A percentile compares a stretch with the other conserved stretches of the same genome.
Evolutionary conservation across 1,140 invertebrate genomes (phyloP).

Genomic region (Bombus affinis): DNA sequence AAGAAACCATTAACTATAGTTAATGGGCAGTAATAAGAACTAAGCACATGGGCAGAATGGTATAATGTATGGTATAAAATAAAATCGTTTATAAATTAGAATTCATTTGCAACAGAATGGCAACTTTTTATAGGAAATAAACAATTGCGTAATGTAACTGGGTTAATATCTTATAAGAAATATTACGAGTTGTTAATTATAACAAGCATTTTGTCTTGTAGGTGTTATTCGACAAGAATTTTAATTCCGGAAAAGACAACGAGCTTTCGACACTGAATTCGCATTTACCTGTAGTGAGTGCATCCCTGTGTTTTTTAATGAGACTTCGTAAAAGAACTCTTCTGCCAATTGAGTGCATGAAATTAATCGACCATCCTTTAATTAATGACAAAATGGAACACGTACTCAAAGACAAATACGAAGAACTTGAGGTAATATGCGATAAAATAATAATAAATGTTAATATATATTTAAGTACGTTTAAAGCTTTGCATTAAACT

Average conservation of each 20-base stretch:
- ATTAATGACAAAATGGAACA: conserved; percentile 53
- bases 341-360: conserved; percentile 83
- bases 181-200: too few species aligned
- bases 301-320: conserved; percentile 87
- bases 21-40: too few species aligned
- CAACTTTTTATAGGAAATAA: too few species aligned
- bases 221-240: conserved; percentile 73
- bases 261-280: conserved; percentile 84
- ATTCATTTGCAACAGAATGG: too few species aligned
- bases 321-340: conserved; percentile 86
- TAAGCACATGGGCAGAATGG: too few species aligned
- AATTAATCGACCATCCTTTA: conserved; percentile 73
- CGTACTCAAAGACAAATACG: conserved; percentile 63
- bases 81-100: too few species aligned
- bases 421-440: conserved; percentile 67
- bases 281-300: conserved; percentile 89
- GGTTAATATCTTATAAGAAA: too few species aligned
- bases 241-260: conserved; percentile 78
- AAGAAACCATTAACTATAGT: too few species aligned
- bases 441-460: background rate
- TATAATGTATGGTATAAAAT: too few species aligned
- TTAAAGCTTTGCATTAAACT: background rate
- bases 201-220: conserved; percentile 37
- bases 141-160: too few species aligned
- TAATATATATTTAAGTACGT: background rate